Evolutionary conservation across 1,140 invertebrate species (phyloP), one percentile per base, ranked within the genome.

Genomic region (Watersipora subatra): DNA sequence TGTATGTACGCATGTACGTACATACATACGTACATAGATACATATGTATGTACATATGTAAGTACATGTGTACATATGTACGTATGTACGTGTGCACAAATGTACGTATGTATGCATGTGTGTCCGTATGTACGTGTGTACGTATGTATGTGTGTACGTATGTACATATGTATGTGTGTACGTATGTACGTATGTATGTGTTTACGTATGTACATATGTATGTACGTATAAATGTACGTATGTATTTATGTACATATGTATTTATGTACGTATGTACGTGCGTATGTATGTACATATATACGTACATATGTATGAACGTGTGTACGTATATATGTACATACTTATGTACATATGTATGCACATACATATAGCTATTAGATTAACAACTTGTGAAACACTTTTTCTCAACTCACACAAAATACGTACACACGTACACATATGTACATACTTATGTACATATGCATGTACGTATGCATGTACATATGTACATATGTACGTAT

Each of bases 241-340:
- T 46, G 34, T 46, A n/a, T 46, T 7, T 46, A n/a, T 46, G 34
- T 46, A n/a, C n/a, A 30, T 19, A 59, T 61, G 27, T 61, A 57
- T 61, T 17, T 65, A 57, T 28, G 57, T 65, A 57, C 28, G 57
- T 65, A 57, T 61, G 57, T 65, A 57, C 20, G 2, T 65, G 64
- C 28, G 56, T 65, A 25, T 61, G 64, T 65, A 17, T 65, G 64
- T 28, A 28, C 61, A 57, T 61, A 28, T 65, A 57, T 27, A 28
- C 61, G 64, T 61, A 26, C 61, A 57, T 61, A 28, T 65, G 64
- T 28, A 22, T 65, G 62, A n/a, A 28, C 46, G 28, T 64, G 3
- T 64, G 62, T 64, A 17, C 22, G 62, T 34, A n/a, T 28, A 57
- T 59, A 28, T 26, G 64, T 59, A 26, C 24, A 27, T 61, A 28